Evolutionary conservation across 2,797 vertebrate genomes (phyloP).

Genomic region (Nothura maculosa): DNA sequence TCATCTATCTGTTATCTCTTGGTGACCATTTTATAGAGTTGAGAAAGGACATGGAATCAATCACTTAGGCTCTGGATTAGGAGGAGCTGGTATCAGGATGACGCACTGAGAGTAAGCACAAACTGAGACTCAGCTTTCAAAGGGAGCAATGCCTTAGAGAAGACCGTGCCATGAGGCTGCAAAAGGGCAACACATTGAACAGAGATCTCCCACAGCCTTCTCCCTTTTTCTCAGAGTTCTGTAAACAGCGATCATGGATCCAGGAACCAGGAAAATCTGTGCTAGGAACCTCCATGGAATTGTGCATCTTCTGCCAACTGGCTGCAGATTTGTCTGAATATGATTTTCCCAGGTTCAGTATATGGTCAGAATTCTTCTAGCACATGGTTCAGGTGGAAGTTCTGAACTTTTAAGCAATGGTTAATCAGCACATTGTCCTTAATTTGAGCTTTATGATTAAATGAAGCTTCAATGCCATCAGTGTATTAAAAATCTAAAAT

Average conservation of each 20-base stretch:
- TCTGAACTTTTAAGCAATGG: neutral
- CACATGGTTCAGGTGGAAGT: neutral
- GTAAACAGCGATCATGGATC: neutral
- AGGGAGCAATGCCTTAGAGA: neutral
- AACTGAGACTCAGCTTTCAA: neutral
- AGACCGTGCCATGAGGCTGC: neutral
- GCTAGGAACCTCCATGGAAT: neutral
- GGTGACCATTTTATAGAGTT: neutral
- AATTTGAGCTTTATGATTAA: neutral
- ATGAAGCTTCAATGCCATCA: neutral
- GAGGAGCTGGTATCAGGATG: neutral
- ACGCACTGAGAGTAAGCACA: neutral
- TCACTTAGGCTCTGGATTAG: neutral
- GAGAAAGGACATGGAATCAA: neutral
- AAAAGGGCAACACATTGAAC: neutral
- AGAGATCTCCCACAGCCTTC: neutral
- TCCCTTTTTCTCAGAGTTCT: neutral
- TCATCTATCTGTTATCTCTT: neutral
- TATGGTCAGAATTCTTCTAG: neutral
- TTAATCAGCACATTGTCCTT: neutral
- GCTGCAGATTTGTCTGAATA: neutral
- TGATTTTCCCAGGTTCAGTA: neutral
- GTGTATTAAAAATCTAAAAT: neutral
- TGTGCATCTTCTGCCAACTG: neutral
- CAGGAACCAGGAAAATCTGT: neutral